A percentile compares a stretch with the other conserved stretches of the same genome.
Evolutionary conservation across 2,888 invertebrate species (phyloP).

Genomic region (Lycophotia porphyrea): DNA sequence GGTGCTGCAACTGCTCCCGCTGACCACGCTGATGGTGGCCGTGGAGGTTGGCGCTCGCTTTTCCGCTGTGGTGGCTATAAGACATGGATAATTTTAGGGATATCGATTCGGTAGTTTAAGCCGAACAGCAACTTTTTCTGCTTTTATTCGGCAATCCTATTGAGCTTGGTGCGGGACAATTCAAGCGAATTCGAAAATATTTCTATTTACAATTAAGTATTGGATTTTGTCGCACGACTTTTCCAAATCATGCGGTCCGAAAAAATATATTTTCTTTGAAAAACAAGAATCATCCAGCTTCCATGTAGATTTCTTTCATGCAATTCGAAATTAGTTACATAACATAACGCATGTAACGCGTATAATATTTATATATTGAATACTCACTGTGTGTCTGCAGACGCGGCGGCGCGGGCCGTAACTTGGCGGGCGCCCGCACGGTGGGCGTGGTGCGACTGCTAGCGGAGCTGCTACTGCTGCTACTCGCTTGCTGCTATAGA

Average conservation of each 20-base stretch:
- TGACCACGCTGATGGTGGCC: slow-evolving; percentile 24
- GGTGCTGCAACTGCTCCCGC: slow-evolving; percentile 69
- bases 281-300: not conserved
- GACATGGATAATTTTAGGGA: not conserved
- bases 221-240: no score
- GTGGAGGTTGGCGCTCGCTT: slow-evolving; percentile 79
- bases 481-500: slow-evolving; percentile 38
- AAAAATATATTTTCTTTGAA: no score
- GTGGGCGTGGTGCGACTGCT: slow-evolving; percentile 76
- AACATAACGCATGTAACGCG: not conserved
- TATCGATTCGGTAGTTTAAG: no score
- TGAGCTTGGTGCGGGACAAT: not conserved
- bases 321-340: not conserved
- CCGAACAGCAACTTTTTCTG: not conserved
- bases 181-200: not conserved
- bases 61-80: slow-evolving; percentile 73
- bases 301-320: not conserved
- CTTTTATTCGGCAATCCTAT: not conserved
- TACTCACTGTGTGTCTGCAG: slow-evolving; percentile 87
- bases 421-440: slow-evolving; percentile 78
- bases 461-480: slow-evolving; percentile 71
- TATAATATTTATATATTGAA: not conserved
- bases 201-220: no score
- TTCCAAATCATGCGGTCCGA: no score
- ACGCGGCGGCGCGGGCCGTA: slow-evolving; percentile 85